Conservation (phyloP, 2,888 invertebrate genomes). For the Hyalella azteca region DNA sequence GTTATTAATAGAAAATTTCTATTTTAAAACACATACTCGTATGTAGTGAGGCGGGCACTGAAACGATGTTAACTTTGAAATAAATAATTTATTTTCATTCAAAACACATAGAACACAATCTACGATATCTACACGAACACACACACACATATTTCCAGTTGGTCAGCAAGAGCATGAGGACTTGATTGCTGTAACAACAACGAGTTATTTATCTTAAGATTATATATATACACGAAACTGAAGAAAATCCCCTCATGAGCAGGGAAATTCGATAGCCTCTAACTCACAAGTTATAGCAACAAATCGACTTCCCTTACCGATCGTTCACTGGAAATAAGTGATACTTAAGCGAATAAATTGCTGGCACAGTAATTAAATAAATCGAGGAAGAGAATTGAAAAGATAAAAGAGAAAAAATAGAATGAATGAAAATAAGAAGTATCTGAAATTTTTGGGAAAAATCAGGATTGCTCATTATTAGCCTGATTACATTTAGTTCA, state of each 20-base stretch:
- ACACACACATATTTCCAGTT: too few relatives aligned
- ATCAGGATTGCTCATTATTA: too few relatives aligned
- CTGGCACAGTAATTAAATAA: constrained; percentile 7
- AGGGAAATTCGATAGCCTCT: not conserved
- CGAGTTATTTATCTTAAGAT: not conserved
- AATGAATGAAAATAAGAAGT: too few relatives aligned
- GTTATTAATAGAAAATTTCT: too few relatives aligned
- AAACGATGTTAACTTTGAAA: not conserved
- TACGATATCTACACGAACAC: constrained; percentile 16
- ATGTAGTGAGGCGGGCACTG: not conserved
- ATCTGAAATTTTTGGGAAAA: too few relatives aligned
- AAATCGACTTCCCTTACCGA: not conserved
- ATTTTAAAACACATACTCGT: too few relatives aligned
- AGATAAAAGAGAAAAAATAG: too few relatives aligned
- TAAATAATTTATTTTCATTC: constrained; percentile 24
- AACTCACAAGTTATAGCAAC: not conserved
- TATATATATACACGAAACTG: constrained; percentile 9
- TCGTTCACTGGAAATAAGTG: not conserved
- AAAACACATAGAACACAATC: not conserved
- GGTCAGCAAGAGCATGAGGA: too few relatives aligned
- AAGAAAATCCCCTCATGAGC: constrained; percentile 16
- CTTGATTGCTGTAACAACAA: not conserved
- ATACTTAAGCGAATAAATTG: not conserved
- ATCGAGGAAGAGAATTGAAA: too few relatives aligned
- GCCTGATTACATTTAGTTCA: too few relatives aligned